These are phyloP conservation scores for Alca torda DNA, from an alignment of 2,797 vertebrate genomes.

Conservation along the genomic window DNA sequence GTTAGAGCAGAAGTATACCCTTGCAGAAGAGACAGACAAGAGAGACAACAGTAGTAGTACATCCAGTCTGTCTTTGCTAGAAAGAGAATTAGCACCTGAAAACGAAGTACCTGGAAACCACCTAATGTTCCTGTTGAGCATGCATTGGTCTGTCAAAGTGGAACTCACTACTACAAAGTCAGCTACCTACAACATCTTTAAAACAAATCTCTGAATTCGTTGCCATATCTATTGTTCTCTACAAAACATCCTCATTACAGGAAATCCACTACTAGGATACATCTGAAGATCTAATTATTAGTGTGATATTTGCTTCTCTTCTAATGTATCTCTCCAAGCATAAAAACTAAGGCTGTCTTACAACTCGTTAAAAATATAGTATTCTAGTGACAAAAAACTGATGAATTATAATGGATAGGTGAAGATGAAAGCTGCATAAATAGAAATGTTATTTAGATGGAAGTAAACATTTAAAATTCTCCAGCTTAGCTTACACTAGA, in stretches of 20 bases:
- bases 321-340: constrained; percentile 10
- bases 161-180: neutral
- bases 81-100: neutral
- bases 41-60: neutral
- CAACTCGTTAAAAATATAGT: neutral
- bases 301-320: constrained; percentile 34
- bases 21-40: neutral
- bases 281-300: constrained; percentile 68
- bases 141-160: neutral
- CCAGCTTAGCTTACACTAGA: neutral
- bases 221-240: constrained; percentile 51
- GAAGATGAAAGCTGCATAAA: neutral
- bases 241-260: constrained; percentile 52
- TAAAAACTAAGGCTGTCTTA: constrained; percentile 32
- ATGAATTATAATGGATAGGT: neutral
- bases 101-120: neutral
- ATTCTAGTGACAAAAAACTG: neutral
- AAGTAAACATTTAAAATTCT: neutral
- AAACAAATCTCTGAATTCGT: constrained; percentile 59
- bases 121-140: neutral
- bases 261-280: constrained; percentile 67
- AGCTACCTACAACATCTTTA: constrained; percentile 43
- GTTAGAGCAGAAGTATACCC: neutral
- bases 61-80: neutral
- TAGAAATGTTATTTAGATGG: neutral